Evolutionary conservation across 2,113 vertebrate species (phyloP), one percentile per base, ranked within the genome.

Genomic region (Onychostoma macrolepis): DNA sequence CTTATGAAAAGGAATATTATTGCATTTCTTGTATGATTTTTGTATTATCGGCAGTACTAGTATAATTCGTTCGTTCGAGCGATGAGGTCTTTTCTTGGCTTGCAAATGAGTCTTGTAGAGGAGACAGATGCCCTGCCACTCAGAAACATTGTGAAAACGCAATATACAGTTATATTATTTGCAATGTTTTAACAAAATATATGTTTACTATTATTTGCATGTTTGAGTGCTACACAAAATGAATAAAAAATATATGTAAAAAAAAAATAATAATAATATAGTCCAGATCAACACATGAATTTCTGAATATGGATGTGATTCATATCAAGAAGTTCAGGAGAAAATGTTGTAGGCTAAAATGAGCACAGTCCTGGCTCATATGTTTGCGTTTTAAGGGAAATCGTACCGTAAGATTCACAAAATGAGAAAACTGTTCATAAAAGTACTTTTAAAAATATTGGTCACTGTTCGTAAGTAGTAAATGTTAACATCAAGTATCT

Each of bases 1-100:
- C 93, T 88, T 91, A 92, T 87, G 88, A 91, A 93, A 93, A 91
- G 88, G 85, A 88, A 48, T 87, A 90, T 95, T 95, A 95, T 95
- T 95, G 95, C 94, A 95, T 95, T 92, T 93, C 80, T 83, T 86
- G 67, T 80, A 86, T 61, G 75, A 48, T 24, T 79, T 85, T 83
- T 80, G 65, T 71, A 36, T 91, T 58, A 69, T 92, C 88, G 86
- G 82, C 83, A 89, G 75, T 91, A 90, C 90, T 90, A 93, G 89
- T 76, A 86, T n/a, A 65, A 74, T 86, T 88, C 87, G 74, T 75
- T 76, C 6, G 88, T 58, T 87, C 84, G 8, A 58, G 74, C 77
- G n/a, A 69, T 84, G 21, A 82, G 48, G 56, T 76, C 86, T 75
- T 72, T 50, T 19, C 77, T 88, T 83, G 83, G 90, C 83, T 90